Conservation (phyloP, 2,888 invertebrate genomes). For the Iselma pallidipennis region DNA sequence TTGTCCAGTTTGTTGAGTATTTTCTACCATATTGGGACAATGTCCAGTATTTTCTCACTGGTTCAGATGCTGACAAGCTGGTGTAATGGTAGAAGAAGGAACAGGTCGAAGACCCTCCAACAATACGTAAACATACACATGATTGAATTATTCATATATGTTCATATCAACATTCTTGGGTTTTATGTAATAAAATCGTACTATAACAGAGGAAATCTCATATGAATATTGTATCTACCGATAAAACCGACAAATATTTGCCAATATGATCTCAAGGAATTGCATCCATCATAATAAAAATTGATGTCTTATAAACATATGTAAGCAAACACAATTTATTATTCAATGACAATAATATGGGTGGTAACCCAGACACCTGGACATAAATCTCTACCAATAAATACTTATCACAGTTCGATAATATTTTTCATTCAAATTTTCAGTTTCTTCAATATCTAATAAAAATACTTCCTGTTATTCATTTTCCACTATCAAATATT, state of each 20-base stretch:
- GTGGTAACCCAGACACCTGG: too few species aligned
- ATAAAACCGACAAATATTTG: background rate
- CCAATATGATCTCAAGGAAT: background rate
- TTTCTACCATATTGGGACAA: constrained; percentile 36
- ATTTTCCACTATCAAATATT: background rate
- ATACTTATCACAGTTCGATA: too few species aligned
- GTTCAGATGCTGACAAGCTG: constrained; percentile 34
- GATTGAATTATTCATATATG: constrained; percentile 27
- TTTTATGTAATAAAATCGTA: background rate
- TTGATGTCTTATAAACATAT: background rate
- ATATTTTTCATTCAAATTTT: too few species aligned
- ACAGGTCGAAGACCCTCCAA: constrained; percentile 37
- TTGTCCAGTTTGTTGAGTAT: constrained; percentile 30
- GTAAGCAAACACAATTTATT: background rate
- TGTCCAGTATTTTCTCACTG: constrained; percentile 35
- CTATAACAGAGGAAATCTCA: background rate
- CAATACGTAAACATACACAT: background rate
- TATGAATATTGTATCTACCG: too few species aligned
- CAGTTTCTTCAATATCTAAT: too few species aligned
- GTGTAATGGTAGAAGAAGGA: constrained; percentile 21
- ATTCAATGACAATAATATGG: background rate
- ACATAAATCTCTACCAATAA: too few species aligned
- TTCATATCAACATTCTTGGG: background rate
- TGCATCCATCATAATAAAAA: background rate
- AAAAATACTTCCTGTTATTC: too few species aligned